phyloP scores from a whole-genome alignment of 2,797 vertebrate species.

The Bradypodion pumilum region DNA sequence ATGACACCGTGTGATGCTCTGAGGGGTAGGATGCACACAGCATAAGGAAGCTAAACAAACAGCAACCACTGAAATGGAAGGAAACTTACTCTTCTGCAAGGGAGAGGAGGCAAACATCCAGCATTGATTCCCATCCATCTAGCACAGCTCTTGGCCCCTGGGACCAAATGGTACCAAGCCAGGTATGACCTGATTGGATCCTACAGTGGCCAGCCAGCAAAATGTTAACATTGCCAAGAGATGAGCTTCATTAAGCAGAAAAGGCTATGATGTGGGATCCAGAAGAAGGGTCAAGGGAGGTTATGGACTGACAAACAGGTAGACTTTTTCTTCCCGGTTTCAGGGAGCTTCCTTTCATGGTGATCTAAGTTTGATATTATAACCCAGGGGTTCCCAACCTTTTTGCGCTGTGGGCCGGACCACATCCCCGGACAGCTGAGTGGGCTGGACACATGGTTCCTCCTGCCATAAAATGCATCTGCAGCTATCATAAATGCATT shows the following conservation, averaged over 20 bases:
- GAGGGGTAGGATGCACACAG: constrained; percentile 24
- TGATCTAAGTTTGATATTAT: too few species aligned
- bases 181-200: constrained; percentile 9
- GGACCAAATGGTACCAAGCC: constrained; percentile 1
- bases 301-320: neutral
- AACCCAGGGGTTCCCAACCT: too few species aligned
- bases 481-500: too few species aligned
- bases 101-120: neutral
- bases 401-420: too few species aligned
- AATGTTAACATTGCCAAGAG: neutral
- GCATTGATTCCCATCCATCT: constrained; percentile 13
- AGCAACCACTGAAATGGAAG: neutral
- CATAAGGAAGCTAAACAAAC: constrained; percentile 30
- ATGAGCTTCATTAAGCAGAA: neutral
- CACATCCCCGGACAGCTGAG: too few species aligned
- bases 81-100: constrained; percentile 16
- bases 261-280: neutral
- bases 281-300: neutral
- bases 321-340: neutral
- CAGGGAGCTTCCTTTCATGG: too few species aligned
- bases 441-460: too few species aligned
- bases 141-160: neutral
- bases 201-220: neutral
- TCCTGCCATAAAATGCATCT: too few species aligned
- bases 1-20: neutral